Evolutionary conservation across 2,797 vertebrate species (phyloP).

Genomic region (Tangara arthus): DNA sequence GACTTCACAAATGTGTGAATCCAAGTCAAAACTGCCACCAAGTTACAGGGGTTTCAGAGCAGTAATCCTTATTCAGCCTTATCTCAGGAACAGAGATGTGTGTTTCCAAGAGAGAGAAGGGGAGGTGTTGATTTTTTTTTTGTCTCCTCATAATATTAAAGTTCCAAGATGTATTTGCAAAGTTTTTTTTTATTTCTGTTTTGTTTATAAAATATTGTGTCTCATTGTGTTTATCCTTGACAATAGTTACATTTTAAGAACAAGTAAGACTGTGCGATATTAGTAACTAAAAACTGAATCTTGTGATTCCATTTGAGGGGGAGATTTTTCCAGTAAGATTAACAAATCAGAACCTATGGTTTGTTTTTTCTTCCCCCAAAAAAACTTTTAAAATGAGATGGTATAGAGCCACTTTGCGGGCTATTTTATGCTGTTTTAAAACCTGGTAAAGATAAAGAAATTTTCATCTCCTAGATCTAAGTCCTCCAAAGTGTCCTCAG

Average conservation of each 20-base stretch:
- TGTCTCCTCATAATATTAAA: neutral
- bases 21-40: neutral
- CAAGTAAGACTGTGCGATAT: neutral
- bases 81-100: neutral
- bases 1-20: neutral
- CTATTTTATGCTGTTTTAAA: neutral
- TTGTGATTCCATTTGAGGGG: neutral
- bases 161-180: neutral
- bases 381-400: neutral
- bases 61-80: neutral
- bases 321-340: neutral
- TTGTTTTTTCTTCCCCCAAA: neutral
- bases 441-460: neutral
- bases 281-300: neutral
- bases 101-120: neutral
- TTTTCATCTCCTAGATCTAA: rapidly evolving
- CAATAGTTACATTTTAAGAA: neutral
- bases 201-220: neutral
- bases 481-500: neutral
- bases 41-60: neutral
- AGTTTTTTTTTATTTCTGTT: neutral
- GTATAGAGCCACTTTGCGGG: neutral
- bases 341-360: neutral
- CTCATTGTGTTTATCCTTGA: neutral
- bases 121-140: neutral